Conservation (phyloP, 1,140 invertebrate genomes). For the Coptotermes formosanus region DNA sequence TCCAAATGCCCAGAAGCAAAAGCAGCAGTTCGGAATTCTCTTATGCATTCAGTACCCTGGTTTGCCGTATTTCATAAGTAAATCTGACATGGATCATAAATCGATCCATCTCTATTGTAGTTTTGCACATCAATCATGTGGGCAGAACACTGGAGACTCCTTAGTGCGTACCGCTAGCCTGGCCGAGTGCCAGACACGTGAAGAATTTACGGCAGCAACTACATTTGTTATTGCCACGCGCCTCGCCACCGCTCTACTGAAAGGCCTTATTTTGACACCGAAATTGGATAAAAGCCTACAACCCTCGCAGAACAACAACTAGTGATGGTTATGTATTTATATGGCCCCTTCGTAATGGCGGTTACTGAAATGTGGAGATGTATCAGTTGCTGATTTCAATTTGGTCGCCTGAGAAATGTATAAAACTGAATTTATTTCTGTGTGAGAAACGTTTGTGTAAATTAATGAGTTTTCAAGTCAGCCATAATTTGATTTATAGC, state of each 20-base stretch:
- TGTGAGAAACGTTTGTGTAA: too few species aligned
- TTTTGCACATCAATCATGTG: neutral
- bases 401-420: too few species aligned
- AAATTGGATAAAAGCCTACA: neutral
- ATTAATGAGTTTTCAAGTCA: too few species aligned
- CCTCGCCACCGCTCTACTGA: neutral
- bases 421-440: too few species aligned
- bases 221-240: slow-evolving; percentile 1
- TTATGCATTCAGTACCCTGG: neutral
- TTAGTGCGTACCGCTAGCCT: neutral
- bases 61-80: neutral
- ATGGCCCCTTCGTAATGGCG: neutral
- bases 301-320: neutral
- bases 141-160: neutral
- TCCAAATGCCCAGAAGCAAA: too few species aligned
- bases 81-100: neutral
- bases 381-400: too few species aligned
- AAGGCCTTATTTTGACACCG: neutral
- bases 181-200: neutral
- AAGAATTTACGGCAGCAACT: neutral
- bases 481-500: too few species aligned
- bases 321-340: neutral
- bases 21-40: neutral
- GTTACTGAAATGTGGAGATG: neutral
- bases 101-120: neutral